Percentiles rank a stretch among this genome's conserved stretches.
Conservation (phyloP, 2,888 invertebrate species). For the Apocheima hispidaria region DNA sequence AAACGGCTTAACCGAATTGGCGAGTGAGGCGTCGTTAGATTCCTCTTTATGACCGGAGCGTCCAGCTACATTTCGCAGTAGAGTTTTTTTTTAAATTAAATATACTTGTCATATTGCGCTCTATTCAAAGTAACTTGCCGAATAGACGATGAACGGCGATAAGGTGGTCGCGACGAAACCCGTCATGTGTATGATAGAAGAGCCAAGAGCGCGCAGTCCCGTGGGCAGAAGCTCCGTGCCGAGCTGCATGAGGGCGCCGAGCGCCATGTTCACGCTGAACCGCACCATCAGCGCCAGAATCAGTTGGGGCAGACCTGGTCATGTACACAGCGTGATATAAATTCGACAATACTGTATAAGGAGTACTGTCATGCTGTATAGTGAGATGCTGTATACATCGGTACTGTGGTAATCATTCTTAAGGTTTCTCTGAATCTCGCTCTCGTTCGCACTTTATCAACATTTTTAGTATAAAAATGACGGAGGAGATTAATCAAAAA, state of each 20-base stretch:
- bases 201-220: conserved; percentile 61
- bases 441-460: no score
- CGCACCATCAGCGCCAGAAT: conserved; percentile 60
- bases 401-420: no score
- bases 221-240: conserved; percentile 67
- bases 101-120: background rate
- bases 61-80: no score
- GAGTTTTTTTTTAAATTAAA: background rate
- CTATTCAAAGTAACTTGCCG: conserved; percentile 51
- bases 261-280: conserved; percentile 69
- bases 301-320: conserved; percentile 59
- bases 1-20: no score
- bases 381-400: no score
- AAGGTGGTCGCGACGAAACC: conserved; percentile 57
- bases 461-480: no score
- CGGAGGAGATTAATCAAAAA: no score
- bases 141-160: conserved; percentile 67
- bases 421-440: no score
- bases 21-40: no score
- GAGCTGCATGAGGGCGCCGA: conserved; percentile 62
- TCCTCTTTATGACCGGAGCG: no score
- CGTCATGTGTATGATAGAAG: conserved; percentile 64
- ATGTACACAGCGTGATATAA: background rate
- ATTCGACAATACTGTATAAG: background rate
- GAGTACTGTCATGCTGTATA: background rate